Conservation (phyloP, 2,888 invertebrate genomes). For the Meghimatium bilineatum region DNA sequence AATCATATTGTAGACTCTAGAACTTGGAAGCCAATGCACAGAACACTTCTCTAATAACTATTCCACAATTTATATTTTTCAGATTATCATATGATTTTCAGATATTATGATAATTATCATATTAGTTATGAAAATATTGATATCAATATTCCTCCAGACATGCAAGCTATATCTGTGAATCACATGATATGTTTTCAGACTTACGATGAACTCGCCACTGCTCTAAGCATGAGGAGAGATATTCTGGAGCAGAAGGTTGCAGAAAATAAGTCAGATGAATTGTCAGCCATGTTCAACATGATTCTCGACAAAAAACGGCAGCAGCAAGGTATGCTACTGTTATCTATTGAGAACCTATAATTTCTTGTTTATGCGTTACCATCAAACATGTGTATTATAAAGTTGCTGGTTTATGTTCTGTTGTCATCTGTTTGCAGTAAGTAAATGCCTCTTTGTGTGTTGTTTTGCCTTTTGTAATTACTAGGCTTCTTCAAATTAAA, state of each 20-base stretch:
- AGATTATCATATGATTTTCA: too few species aligned
- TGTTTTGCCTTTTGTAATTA: too few species aligned
- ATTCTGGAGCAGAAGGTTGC: constrained; percentile 73
- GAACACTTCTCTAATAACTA: too few species aligned
- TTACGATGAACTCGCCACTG: constrained; percentile 70
- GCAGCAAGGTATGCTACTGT: constrained; percentile 64
- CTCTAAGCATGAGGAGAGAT: constrained; percentile 69
- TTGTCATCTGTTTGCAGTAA: background rate
- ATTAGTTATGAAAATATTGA: too few species aligned
- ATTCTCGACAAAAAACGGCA: constrained; percentile 71
- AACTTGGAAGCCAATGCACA: too few species aligned
- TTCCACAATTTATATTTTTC: too few species aligned
- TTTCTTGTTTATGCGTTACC: background rate
- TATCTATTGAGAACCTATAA: background rate
- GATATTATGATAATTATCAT: too few species aligned
- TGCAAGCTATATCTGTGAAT: too few species aligned
- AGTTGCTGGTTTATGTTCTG: background rate
- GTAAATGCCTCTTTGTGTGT: background rate
- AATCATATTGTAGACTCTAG: too few species aligned
- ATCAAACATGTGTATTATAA: background rate
- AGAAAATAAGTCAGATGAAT: constrained; percentile 75
- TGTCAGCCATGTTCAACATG: constrained; percentile 78
- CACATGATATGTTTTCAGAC: constrained; percentile 60
- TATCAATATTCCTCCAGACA: too few species aligned
- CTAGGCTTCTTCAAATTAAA: too few species aligned